A percentile compares a stretch with the other conserved stretches of the same genome.
Evolutionary conservation across 2,888 invertebrate species (phyloP).

Genomic region (Theretra japonica): DNA sequence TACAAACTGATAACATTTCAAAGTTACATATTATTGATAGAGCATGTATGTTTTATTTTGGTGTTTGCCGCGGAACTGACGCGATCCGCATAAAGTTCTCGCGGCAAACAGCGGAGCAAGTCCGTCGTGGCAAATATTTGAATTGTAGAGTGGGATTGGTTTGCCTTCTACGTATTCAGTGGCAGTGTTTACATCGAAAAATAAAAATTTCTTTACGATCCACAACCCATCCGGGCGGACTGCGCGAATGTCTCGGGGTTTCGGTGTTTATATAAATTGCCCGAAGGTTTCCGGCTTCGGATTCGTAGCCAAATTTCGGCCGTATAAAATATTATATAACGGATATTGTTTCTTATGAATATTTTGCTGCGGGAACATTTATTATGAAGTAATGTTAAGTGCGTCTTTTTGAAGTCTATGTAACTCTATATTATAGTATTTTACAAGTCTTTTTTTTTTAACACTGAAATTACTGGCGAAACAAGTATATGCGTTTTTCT

Average conservation of each 20-base stretch:
- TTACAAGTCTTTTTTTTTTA: too few relatives aligned
- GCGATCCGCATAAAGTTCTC: slow-evolving; percentile 51
- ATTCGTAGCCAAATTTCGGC: slow-evolving; percentile 25
- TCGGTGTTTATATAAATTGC: slow-evolving; percentile 17
- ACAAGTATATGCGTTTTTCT: too few relatives aligned
- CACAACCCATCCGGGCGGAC: slow-evolving; percentile 39
- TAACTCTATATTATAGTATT: too few relatives aligned
- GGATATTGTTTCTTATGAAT: slow-evolving; percentile 17
- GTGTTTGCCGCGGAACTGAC: slow-evolving; percentile 5
- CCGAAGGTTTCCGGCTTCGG: slow-evolving; percentile 31
- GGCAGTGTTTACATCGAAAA: slow-evolving; percentile 68
- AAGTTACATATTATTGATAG: background rate
- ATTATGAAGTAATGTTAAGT: background rate
- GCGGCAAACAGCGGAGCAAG: slow-evolving; percentile 73
- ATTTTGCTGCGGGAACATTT: background rate
- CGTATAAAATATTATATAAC: slow-evolving; percentile 11
- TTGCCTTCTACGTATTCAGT: slow-evolving; percentile 74
- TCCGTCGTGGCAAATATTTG: slow-evolving; percentile 78
- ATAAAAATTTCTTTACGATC: slow-evolving; percentile 68
- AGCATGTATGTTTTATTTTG: slow-evolving; percentile 9
- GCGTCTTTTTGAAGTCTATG: too few relatives aligned
- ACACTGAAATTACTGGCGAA: too few relatives aligned
- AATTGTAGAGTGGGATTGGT: slow-evolving; percentile 82
- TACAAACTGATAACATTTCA: background rate
- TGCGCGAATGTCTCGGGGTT: slow-evolving; percentile 29